A percentile compares a stretch with the other conserved stretches of the same genome.
Conservation (phyloP, 2,113 vertebrate species). For the Patagioenas fasciata region DNA sequence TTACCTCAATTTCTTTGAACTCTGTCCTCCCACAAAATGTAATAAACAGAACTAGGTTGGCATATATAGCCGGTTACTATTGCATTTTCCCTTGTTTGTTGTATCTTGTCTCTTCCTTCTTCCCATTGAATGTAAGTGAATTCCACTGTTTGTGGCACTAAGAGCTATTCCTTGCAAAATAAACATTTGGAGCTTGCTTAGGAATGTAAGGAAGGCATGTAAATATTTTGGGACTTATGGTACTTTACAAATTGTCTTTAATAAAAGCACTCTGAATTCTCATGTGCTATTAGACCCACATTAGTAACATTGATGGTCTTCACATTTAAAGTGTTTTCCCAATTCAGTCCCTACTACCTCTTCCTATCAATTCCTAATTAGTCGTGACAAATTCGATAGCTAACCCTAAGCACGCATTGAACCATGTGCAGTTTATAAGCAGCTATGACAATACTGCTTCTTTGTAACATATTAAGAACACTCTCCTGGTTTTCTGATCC, state of each 20-base stretch:
- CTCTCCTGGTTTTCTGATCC: neutral
- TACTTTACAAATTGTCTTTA: neutral
- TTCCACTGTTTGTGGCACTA: neutral
- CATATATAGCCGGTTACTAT: neutral
- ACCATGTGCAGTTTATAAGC: rapidly evolving
- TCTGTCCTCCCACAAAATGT: neutral
- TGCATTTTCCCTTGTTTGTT: neutral
- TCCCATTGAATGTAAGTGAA: neutral
- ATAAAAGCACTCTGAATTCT: neutral
- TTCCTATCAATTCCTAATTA: neutral
- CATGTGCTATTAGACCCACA: neutral
- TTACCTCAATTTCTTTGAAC: neutral
- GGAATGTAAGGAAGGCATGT: neutral
- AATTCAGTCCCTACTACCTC: neutral
- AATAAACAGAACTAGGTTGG: neutral
- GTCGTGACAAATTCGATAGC: neutral
- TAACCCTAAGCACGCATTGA: neutral
- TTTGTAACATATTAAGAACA: neutral
- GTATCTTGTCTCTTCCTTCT: neutral
- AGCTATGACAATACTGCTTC: neutral
- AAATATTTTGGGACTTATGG: neutral
- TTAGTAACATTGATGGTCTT: neutral
- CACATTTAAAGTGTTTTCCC: neutral
- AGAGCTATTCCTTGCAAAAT: neutral
- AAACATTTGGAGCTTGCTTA: neutral